These are phyloP conservation scores for Caenorhabditis virilis DNA, from an alignment of 2,888 invertebrate species.

Conservation along the genomic window DNA sequence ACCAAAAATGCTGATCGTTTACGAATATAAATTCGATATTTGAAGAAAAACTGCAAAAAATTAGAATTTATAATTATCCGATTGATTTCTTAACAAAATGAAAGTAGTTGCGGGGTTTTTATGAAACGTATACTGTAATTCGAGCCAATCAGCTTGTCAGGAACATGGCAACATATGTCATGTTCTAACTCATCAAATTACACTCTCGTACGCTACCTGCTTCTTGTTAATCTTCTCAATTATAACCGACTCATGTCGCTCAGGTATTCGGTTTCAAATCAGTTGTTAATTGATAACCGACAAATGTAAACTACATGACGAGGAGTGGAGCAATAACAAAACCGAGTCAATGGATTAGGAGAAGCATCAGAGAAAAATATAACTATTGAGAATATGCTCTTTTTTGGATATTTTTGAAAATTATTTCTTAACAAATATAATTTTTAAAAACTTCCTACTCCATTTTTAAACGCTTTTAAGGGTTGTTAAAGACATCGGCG, in stretches of 20 bases:
- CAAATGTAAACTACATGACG: too few species aligned
- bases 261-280: slow-evolving; percentile 22
- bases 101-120: neutral
- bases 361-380: too few species aligned
- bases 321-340: too few species aligned
- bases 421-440: too few species aligned
- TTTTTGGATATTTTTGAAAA: too few species aligned
- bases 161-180: slow-evolving; percentile 44
- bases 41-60: neutral
- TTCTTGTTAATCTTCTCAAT: slow-evolving; percentile 38
- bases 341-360: too few species aligned
- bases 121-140: slow-evolving; percentile 25
- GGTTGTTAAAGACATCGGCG: too few species aligned
- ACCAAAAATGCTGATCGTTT: neutral
- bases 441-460: too few species aligned
- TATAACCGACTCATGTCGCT: slow-evolving; percentile 28
- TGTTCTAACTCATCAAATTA: slow-evolving; percentile 31
- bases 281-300: slow-evolving; percentile 25
- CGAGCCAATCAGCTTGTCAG: slow-evolving; percentile 29
- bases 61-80: too few species aligned
- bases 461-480: too few species aligned
- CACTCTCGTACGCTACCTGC: slow-evolving; percentile 13
- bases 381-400: too few species aligned
- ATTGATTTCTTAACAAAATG: too few species aligned
- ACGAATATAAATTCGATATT: neutral